Conservation (phyloP, 2,888 invertebrate species). For the Drosophila subquinaria region DNA sequence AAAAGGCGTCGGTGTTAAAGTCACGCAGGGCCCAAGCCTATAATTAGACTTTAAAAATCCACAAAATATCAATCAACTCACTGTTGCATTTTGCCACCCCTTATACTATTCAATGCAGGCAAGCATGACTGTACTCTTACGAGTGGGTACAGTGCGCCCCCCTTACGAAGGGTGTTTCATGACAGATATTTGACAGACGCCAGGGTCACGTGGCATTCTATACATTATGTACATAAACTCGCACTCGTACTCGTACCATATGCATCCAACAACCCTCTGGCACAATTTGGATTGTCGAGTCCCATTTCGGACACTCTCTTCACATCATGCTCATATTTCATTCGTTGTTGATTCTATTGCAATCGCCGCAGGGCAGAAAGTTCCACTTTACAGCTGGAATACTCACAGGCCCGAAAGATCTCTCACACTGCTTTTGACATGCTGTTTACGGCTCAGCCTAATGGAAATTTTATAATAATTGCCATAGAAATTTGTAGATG, state of each 20-base stretch:
- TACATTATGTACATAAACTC: conserved; percentile 1
- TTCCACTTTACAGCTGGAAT: background rate
- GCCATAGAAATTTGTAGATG: conserved; percentile 29
- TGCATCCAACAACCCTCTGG: conserved; percentile 44
- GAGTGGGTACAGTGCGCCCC: conserved; percentile 1
- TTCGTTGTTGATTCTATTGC: conserved; percentile 39
- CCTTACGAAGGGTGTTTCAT: conserved; percentile 26
- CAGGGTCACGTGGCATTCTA: conserved; percentile 49
- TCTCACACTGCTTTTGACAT: conserved; percentile 2
- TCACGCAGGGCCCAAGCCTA: conserved; percentile 41
- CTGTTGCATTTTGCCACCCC: conserved; percentile 45
- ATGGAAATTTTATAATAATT: conserved; percentile 43
- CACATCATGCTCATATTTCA: conserved; percentile 48
- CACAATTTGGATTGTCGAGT: conserved; percentile 20
- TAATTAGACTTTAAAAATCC: conserved; percentile 53
- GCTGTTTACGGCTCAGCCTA: conserved; percentile 24
- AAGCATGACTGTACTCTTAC: conserved; percentile 45
- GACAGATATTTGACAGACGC: conserved; percentile 46
- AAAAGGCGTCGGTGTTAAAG: conserved; percentile 41
- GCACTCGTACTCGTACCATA: conserved; percentile 13
- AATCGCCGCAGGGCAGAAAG: conserved; percentile 16
- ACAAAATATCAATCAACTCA: conserved; percentile 44
- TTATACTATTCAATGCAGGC: background rate
- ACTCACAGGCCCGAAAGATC: conserved; percentile 10
- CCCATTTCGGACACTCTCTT: conserved; percentile 19